Evolutionary conservation across 2,888 invertebrate genomes (phyloP).

Genomic region (Cephus pulcher): DNA sequence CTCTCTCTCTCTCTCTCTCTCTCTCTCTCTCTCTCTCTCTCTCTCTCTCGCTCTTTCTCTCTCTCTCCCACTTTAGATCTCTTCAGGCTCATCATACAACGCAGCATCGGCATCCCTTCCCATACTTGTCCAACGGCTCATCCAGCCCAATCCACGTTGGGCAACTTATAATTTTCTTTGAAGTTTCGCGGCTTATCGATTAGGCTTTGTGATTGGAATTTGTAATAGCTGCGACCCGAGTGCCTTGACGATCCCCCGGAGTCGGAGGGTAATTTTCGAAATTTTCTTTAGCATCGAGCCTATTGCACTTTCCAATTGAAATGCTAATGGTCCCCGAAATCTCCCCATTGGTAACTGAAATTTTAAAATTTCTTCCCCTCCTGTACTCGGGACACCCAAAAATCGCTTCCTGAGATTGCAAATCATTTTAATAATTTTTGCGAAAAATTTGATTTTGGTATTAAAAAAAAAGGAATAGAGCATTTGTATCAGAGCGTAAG

Average conservation of each 20-base stretch:
- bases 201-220: slow-evolving; percentile 51
- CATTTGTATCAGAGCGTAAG: not conserved
- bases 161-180: slow-evolving; percentile 58
- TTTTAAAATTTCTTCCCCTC: too few relatives aligned
- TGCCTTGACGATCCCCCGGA: not conserved
- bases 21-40: too few relatives aligned
- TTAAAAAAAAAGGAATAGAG: not conserved
- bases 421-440: not conserved
- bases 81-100: slow-evolving; percentile 19
- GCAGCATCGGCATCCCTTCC: slow-evolving; percentile 8
- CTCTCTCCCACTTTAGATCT: slow-evolving; percentile 13
- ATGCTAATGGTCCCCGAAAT: slow-evolving; percentile 5
- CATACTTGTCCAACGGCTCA: not conserved
- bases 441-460: not conserved
- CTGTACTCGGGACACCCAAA: too few relatives aligned
- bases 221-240: slow-evolving; percentile 40
- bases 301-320: not conserved
- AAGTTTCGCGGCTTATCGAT: slow-evolving; percentile 53
- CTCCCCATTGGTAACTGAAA: too few relatives aligned
- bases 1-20: not conserved
- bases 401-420: not conserved
- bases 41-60: too few relatives aligned
- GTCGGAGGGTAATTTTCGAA: not conserved
- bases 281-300: not conserved
- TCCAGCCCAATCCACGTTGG: slow-evolving; percentile 31